Conservation (phyloP, 2,113 vertebrate genomes). For the Ifrita kowaldi region DNA sequence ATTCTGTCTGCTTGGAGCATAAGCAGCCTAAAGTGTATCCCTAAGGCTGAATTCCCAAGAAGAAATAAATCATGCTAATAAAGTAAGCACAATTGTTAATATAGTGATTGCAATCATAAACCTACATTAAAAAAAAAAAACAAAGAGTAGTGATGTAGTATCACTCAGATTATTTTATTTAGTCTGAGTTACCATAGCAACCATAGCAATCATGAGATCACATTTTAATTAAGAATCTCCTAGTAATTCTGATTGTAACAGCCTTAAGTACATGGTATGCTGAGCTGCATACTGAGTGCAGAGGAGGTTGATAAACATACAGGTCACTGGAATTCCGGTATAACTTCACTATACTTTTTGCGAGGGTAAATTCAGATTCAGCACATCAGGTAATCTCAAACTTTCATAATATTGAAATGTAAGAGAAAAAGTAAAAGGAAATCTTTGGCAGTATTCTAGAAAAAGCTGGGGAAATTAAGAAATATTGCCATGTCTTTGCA, state of each 20-base stretch:
- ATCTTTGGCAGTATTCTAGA: not conserved
- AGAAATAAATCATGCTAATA: not conserved
- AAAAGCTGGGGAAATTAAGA: not conserved
- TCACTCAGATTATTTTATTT: not conserved
- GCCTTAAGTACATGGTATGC: not conserved
- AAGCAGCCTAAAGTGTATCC: not conserved
- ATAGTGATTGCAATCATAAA: not conserved
- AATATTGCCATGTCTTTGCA: not conserved
- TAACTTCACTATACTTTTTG: not conserved
- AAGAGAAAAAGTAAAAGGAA: not conserved
- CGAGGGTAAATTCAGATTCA: not conserved
- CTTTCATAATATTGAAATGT: not conserved
- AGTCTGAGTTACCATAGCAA: constrained; percentile 1
- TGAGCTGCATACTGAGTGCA: not conserved
- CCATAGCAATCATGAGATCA: not conserved
- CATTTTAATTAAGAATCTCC: constrained; percentile 9
- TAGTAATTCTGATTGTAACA: not conserved
- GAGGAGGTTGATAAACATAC: not conserved
- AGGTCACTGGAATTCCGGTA: not conserved
- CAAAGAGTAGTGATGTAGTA: not conserved
- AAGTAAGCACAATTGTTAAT: not conserved
- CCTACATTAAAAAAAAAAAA: not conserved
- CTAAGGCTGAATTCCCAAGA: not conserved
- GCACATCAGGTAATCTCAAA: not conserved
- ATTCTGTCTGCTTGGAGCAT: not conserved